Percentiles rank a stretch among this genome's conserved stretches.
Conservation (phyloP, 2,113 vertebrate genomes). For the Neotoma lepida region DNA sequence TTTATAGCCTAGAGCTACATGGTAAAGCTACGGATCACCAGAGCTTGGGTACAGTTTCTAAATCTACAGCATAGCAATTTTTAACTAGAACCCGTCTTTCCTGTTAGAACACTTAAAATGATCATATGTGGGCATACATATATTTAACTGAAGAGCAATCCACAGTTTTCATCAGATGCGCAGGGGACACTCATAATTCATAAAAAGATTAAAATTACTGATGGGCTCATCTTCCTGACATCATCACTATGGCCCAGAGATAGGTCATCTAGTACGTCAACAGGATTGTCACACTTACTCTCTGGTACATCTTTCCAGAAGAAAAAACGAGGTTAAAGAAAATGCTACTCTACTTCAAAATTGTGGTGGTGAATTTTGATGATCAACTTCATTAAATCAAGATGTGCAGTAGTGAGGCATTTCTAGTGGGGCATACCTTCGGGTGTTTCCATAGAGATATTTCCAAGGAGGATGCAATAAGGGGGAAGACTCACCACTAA, state of each 20-base stretch:
- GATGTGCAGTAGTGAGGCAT: not conserved
- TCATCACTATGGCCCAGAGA: not conserved
- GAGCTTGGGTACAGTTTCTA: not conserved
- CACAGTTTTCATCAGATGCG: not conserved
- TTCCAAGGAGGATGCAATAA: not conserved
- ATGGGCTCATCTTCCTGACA: not conserved
- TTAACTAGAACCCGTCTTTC: not conserved
- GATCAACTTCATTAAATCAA: not conserved
- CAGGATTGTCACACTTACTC: slow-evolving; percentile 35
- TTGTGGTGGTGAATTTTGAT: not conserved
- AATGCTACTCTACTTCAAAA: slow-evolving; percentile 37
- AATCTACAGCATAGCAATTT: not conserved
- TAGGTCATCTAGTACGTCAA: not conserved
- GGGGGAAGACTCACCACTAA: no score
- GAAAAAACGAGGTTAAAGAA: slow-evolving; percentile 62
- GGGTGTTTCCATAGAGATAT: not conserved
- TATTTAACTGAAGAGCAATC: not conserved
- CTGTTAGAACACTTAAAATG: not conserved
- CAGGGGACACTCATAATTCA: not conserved
- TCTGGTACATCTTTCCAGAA: slow-evolving; percentile 40
- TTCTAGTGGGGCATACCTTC: not conserved
- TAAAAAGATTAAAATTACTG: slow-evolving; percentile 14
- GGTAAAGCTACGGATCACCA: not conserved
- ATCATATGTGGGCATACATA: not conserved
- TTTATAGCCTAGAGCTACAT: not conserved